These are phyloP conservation scores for Oxystoma pomonae DNA, from an alignment of 2,888 invertebrate species.

Conservation along the genomic window DNA sequence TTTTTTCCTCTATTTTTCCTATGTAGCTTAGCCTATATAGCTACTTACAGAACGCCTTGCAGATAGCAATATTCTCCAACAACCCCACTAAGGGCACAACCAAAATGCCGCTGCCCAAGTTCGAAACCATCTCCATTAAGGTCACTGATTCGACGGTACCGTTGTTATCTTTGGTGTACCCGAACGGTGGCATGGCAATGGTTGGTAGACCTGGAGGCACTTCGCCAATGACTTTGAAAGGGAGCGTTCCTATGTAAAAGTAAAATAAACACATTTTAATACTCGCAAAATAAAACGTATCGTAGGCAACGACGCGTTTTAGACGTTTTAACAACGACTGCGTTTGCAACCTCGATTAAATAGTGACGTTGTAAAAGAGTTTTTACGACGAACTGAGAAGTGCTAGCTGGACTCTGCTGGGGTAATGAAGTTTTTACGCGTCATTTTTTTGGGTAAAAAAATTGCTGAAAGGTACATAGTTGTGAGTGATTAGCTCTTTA, in stretches of 20 bases:
- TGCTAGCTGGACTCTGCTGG: no score
- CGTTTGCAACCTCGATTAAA: no score
- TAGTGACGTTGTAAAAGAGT: no score
- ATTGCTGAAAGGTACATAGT: background rate
- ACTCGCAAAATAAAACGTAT: background rate
- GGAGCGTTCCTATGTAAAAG: constrained; percentile 19
- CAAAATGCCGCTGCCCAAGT: constrained; percentile 78
- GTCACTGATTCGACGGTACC: constrained; percentile 41
- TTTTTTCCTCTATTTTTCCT: no score
- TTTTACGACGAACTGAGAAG: no score
- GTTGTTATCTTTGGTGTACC: constrained; percentile 52
- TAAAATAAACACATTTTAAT: background rate
- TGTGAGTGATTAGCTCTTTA: constrained; percentile 3
- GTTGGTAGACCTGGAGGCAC: constrained; percentile 74
- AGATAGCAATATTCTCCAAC: constrained; percentile 89
- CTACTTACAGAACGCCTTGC: constrained; percentile 83
- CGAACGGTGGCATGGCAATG: constrained; percentile 63
- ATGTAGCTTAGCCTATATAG: background rate
- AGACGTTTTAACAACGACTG: no score
- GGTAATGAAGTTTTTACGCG: no score
- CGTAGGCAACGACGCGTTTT: background rate
- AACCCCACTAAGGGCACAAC: constrained; percentile 85
- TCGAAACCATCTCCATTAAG: constrained; percentile 70
- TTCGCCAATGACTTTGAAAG: constrained; percentile 64
- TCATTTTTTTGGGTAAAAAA: background rate